Evolutionary conservation across 1,140 invertebrate genomes (phyloP).

Genomic region (Lasioglossum baleicum): DNA sequence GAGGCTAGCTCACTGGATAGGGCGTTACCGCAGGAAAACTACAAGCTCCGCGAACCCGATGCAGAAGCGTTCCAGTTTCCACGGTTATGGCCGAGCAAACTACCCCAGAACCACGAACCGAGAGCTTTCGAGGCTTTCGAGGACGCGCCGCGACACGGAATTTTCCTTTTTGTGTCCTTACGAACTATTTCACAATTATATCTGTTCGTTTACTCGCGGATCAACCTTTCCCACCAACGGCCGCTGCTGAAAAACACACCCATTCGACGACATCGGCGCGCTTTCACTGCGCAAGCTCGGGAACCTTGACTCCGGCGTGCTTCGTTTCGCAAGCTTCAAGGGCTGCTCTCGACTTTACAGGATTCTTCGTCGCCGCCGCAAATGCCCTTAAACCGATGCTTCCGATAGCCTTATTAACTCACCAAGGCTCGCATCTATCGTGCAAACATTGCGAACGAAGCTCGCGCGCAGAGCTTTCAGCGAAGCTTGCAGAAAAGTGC

Average conservation of each 20-base stretch:
- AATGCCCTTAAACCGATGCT: conserved; percentile 30
- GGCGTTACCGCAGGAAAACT: conserved; percentile 3
- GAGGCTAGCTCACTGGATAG: neutral
- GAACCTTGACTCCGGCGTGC: conserved; percentile 51
- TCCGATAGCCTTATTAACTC: neutral
- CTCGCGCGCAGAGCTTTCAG: too few relatives aligned
- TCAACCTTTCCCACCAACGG: conserved; percentile 31
- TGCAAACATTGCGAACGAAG: too few relatives aligned
- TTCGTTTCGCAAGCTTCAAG: conserved; percentile 25
- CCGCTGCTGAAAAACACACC: conserved; percentile 31
- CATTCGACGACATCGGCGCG: conserved; percentile 19
- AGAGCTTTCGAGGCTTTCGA: neutral
- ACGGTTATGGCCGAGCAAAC: neutral
- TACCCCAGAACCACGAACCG: neutral
- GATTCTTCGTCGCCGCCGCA: conserved; percentile 19
- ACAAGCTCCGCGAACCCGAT: neutral
- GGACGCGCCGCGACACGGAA: neutral
- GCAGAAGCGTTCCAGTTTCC: neutral
- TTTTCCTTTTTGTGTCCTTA: neutral
- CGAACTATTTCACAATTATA: conserved; percentile 43
- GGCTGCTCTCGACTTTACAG: conserved; percentile 26
- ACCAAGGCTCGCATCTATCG: neutral
- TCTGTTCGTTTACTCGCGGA: conserved; percentile 20
- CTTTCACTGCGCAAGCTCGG: conserved; percentile 55
- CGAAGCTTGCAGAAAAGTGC: too few relatives aligned